A percentile compares a stretch with the other conserved stretches of the same genome.
These are phyloP conservation scores for Hemithea aestivaria DNA, from an alignment of 2,888 invertebrate genomes.

Conservation along the genomic window DNA sequence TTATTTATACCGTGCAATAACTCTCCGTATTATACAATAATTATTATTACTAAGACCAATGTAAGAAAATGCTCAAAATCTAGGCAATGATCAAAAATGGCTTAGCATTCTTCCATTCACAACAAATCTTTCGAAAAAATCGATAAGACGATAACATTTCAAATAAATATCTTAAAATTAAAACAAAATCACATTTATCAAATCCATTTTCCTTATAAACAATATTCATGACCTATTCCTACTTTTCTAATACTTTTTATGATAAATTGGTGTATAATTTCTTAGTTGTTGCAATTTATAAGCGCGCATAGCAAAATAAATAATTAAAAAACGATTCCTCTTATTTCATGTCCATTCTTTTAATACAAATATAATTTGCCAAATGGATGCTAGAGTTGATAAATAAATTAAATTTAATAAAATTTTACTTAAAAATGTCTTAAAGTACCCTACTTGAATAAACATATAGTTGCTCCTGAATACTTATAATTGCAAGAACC, in stretches of 20 bases:
- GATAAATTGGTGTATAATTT: not conserved
- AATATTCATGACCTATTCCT: constrained; percentile 7
- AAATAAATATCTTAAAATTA: constrained; percentile 35
- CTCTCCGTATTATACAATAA: constrained; percentile 10
- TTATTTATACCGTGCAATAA: too few relatives aligned
- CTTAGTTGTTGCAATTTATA: too few relatives aligned
- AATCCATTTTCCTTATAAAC: constrained; percentile 30
- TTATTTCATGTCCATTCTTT: too few relatives aligned
- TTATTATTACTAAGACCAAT: constrained; percentile 2
- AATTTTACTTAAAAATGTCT: constrained; percentile 14
- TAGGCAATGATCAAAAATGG: constrained; percentile 4
- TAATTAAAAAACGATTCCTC: too few relatives aligned
- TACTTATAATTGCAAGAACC: too few relatives aligned
- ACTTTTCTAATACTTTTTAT: constrained; percentile 8
- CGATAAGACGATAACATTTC: constrained; percentile 19
- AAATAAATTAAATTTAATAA: constrained; percentile 8
- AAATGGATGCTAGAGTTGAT: too few relatives aligned
- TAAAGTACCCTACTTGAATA: too few relatives aligned
- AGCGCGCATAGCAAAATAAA: not conserved
- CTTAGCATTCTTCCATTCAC: constrained; percentile 6
- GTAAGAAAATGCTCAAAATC: constrained; percentile 4
- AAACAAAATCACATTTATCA: constrained; percentile 33
- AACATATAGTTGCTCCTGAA: too few relatives aligned
- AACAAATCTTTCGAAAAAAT: constrained; percentile 1
- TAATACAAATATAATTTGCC: too few relatives aligned